Conservation (phyloP, 2,113 vertebrate genomes). For the Sylvietta virens region DNA sequence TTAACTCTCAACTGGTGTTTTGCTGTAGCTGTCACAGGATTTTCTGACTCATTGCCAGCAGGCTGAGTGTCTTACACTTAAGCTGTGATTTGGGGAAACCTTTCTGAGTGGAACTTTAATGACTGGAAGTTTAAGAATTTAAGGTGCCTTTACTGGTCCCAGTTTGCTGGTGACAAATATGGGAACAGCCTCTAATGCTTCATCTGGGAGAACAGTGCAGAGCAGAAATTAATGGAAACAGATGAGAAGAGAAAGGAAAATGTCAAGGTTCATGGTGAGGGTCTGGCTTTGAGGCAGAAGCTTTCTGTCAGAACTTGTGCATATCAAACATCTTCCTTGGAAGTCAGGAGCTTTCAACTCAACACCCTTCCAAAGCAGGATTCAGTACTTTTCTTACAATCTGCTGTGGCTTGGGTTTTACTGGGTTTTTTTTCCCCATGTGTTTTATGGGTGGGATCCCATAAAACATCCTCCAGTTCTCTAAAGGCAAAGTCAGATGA, state of each 20-base stretch:
- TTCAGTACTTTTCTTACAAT: neutral
- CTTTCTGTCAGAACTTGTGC: neutral
- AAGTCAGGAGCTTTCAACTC: neutral
- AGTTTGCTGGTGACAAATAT: neutral
- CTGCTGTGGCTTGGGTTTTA: neutral
- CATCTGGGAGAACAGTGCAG: neutral
- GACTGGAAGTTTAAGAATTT: neutral
- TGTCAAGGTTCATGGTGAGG: neutral
- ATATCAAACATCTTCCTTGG: neutral
- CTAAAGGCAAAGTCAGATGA: neutral
- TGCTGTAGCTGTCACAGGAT: neutral
- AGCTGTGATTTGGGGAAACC: neutral
- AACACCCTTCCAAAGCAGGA: neutral
- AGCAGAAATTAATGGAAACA: neutral
- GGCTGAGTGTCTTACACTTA: neutral
- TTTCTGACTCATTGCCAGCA: neutral
- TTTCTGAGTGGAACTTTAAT: neutral
- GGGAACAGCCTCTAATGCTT: neutral
- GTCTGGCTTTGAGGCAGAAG: neutral
- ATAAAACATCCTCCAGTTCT: neutral
- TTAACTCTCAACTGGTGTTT: neutral
- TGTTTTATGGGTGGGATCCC: neutral
- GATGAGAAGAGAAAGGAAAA: neutral
- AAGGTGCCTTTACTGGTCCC: neutral
- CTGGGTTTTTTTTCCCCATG: rapidly evolving